A percentile compares a stretch with the other conserved stretches of the same genome.
Evolutionary conservation across 2,113 vertebrate genomes (phyloP).

Genomic region (Castor canadensis): DNA sequence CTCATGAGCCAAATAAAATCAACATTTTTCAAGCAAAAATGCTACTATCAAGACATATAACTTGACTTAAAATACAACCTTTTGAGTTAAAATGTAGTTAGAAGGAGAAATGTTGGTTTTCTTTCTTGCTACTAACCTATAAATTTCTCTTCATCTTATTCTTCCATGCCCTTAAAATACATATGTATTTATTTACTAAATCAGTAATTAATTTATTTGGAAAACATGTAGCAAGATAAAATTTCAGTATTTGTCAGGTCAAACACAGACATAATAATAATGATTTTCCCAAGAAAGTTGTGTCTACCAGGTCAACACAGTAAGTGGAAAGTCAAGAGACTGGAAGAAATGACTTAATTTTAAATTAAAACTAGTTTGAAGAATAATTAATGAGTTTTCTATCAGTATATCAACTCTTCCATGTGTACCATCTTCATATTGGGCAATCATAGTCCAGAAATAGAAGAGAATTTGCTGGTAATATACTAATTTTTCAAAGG

Average conservation of each 20-base stretch:
- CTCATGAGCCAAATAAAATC: not conserved
- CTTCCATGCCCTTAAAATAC: not conserved
- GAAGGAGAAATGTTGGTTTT: not conserved
- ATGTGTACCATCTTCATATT: not conserved
- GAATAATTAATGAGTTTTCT: not conserved
- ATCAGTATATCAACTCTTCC: not conserved
- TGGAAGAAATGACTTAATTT: not conserved
- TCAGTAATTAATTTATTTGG: not conserved
- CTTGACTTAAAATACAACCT: conserved; percentile 21
- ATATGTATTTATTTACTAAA: not conserved
- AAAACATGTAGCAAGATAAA: not conserved
- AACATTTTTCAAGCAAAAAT: conserved; percentile 41
- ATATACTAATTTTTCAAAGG: not conserved
- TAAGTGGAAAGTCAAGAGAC: not conserved
- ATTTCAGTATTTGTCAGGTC: not conserved
- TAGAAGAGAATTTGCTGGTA: not conserved
- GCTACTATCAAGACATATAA: not conserved
- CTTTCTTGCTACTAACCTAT: not conserved
- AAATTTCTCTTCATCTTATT: not conserved
- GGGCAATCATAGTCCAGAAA: not conserved
- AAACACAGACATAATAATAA: not conserved
- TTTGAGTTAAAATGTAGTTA: conserved; percentile 17
- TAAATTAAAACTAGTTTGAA: not conserved
- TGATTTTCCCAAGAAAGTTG: not conserved
- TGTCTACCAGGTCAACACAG: not conserved